Percentiles rank a stretch among this genome's conserved stretches.
These are phyloP conservation scores for Mugil cephalus DNA, from an alignment of 2,113 vertebrate species.

Conservation along the genomic window DNA sequence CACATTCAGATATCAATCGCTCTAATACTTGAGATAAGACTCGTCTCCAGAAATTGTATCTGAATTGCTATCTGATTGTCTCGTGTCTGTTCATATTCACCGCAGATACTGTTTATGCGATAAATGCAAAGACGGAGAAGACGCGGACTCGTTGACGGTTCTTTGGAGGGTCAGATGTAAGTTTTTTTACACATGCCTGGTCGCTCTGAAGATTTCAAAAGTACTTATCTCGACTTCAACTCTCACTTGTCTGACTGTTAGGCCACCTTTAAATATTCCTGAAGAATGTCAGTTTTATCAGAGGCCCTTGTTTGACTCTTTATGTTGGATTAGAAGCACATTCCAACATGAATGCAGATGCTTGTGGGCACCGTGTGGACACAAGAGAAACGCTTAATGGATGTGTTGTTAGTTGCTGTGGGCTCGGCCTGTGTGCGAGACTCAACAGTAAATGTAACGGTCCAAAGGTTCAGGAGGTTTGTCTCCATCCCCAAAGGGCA, in stretches of 20 bases:
- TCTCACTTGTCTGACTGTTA: neutral
- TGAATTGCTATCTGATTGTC: neutral
- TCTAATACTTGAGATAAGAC: constrained; percentile 4
- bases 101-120: neutral
- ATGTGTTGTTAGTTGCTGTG: constrained; percentile 48
- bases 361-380: constrained; percentile 59
- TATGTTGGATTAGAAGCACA: constrained; percentile 62
- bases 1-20: constrained; percentile 32
- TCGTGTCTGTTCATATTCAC: constrained; percentile 14
- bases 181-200: neutral
- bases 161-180: neutral
- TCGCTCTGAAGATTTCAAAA: constrained; percentile 1
- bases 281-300: constrained; percentile 29
- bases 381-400: constrained; percentile 49
- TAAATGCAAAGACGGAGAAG: neutral
- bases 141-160: neutral
- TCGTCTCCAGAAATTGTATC: constrained; percentile 1
- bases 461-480: constrained; percentile 36
- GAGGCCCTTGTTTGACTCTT: constrained; percentile 51
- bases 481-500: neutral
- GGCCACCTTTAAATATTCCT: neutral
- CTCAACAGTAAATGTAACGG: constrained; percentile 39
- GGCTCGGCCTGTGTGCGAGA: constrained; percentile 53
- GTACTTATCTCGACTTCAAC: neutral
- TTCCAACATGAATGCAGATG: constrained; percentile 55